These are phyloP conservation scores for Stichodactyla mertensii DNA, from an alignment of 64 coral and sea anemone genomes.

Conservation along the genomic window DNA sequence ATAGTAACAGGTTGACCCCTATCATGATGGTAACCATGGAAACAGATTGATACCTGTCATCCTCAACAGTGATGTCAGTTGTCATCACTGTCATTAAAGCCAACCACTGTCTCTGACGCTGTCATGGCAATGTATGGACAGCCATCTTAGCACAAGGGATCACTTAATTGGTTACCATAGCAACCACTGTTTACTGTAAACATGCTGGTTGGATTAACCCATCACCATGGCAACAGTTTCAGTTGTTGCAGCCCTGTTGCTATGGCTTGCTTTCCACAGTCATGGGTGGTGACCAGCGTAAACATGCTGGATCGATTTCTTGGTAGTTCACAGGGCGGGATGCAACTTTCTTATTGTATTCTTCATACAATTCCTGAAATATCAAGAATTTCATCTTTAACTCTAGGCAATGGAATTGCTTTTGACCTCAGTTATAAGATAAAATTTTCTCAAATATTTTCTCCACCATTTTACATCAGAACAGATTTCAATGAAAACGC, in stretches of 20 bases:
- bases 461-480: no score
- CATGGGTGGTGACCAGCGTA: slow-evolving; percentile 71
- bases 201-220: not conserved
- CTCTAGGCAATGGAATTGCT: not conserved
- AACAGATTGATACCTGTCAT: not conserved
- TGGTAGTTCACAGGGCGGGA: slow-evolving; percentile 71
- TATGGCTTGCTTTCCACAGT: slow-evolving; percentile 15
- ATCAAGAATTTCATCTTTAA: not conserved
- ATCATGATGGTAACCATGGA: not conserved
- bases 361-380: slow-evolving; percentile 83
- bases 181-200: not conserved
- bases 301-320: slow-evolving; percentile 69
- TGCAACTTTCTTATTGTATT: slow-evolving; percentile 72
- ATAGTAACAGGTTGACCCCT: not conserved
- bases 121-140: not conserved
- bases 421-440: no score
- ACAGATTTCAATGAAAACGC: no score
- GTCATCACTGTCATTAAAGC: not conserved
- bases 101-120: not conserved
- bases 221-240: not conserved
- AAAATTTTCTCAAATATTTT: no score
- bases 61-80: not conserved
- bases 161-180: no score
- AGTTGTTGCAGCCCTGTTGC: not conserved
- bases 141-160: not conserved